Evolutionary conservation across 1,140 invertebrate genomes (phyloP), one percentile per base, ranked within the genome.

Genomic region (Eueides isabella): DNA sequence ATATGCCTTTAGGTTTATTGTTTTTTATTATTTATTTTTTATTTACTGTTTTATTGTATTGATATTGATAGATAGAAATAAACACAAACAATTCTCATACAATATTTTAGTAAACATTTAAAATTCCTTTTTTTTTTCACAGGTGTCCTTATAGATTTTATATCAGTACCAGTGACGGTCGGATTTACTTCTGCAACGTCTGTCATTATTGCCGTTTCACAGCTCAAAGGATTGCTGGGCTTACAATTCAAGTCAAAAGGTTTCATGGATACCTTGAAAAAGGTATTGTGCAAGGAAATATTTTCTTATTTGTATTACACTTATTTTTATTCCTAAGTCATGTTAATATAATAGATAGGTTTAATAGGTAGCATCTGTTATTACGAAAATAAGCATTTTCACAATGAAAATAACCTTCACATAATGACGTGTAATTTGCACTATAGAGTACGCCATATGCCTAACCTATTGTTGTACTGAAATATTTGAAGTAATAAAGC

Each of bases 131-230:
- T 16, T 63, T 31, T 62, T 65, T 66, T 77, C 5, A 61, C 93
- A 98, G 98, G 98, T 80, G 98, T 99, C 75, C 94, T 99, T 23
- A 97, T 99, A 64, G 98, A 98, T 90, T 99, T 98, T 88, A 99
- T 99, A 84, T 98, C 98, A 0, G 95, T 97, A 61, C 98, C 98
- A 5, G 98, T 99, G 14, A 98, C 98, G 0, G 97, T 97, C 67
- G 98, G 98, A 0, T 99, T 99, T 85, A 98, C 98, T 0, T 98
- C 97, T 26, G 98, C 98, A 16, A 98, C 98, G 0, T 98, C 98
- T 16, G 95, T 99, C 7, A 98, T 98, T 63, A 99, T 99, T 62
- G 97, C 97, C 1, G 95, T 96, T 9, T 97, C 97, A 0, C 98
- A 99, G 92, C 87, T 99, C 0, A 99, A 98, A 90, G 96, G 96